phyloP scores from a whole-genome alignment of 1,140 invertebrate species.

The Solen grandis region DNA sequence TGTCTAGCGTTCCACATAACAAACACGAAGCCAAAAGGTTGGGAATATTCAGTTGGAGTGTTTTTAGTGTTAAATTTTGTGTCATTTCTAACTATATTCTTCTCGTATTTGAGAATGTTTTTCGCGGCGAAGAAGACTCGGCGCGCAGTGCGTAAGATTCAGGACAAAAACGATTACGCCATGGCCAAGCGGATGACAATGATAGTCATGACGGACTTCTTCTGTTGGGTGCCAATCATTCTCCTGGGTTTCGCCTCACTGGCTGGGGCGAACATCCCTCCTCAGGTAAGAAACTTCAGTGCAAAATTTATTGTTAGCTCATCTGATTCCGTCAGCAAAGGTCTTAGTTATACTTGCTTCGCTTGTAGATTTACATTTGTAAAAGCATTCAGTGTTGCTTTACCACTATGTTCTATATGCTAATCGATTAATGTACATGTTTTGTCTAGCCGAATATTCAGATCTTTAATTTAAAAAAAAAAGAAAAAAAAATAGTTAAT shows the following conservation, averaged over 20 bases:
- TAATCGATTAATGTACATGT: no score
- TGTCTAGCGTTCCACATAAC: conserved; percentile 85
- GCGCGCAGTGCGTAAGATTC: conserved; percentile 78
- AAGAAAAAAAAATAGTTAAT: no score
- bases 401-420: no score
- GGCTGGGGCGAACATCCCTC: conserved; percentile 80
- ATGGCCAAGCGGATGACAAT: conserved; percentile 84
- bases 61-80: conserved; percentile 83
- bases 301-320: no score
- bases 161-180: conserved; percentile 80
- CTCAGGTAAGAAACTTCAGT: conserved; percentile 78
- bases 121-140: conserved; percentile 82
- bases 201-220: conserved; percentile 84
- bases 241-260: conserved; percentile 82
- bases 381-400: no score
- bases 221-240: conserved; percentile 84
- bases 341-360: no score
- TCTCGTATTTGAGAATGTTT: conserved; percentile 84
- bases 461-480: no score
- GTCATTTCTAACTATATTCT: conserved; percentile 83
- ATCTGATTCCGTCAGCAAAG: no score
- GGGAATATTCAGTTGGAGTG: conserved; percentile 85
- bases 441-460: no score
- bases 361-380: no score
- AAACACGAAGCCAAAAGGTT: conserved; percentile 82